These are phyloP conservation scores for Sinocyclocheilus anshuiensis DNA, from an alignment of 2,113 vertebrate species.

Conservation along the genomic window DNA sequence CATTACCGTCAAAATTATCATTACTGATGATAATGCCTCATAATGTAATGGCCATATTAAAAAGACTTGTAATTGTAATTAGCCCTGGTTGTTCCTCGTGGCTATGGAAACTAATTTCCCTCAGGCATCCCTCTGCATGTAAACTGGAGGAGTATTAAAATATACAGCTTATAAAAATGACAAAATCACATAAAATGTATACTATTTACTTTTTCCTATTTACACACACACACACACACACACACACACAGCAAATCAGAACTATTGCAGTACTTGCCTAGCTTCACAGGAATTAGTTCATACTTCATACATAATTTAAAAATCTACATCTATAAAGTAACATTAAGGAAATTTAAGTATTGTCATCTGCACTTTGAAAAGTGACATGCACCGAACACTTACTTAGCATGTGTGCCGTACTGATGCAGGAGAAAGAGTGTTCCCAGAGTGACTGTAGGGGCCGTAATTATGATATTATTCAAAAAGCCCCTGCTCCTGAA, in stretches of 20 bases:
- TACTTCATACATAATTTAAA: no score
- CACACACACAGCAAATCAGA: no score
- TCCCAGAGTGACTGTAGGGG: constrained; percentile 27
- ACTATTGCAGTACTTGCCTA: no score
- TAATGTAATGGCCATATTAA: constrained; percentile 10
- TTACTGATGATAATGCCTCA: neutral
- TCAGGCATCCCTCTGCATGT: constrained; percentile 4
- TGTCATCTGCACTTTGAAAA: neutral
- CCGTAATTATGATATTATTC: constrained; percentile 52
- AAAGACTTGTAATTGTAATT: constrained; percentile 29
- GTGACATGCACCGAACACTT: neutral
- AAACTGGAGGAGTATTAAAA: constrained; percentile 16
- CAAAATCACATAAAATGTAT: no score
- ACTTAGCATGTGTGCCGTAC: neutral
- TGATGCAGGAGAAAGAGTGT: constrained; percentile 26
- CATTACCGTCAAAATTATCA: neutral
- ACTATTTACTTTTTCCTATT: no score
- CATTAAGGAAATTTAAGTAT: neutral
- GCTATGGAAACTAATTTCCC: constrained; percentile 43
- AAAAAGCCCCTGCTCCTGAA: constrained; percentile 10
- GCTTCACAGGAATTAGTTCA: no score
- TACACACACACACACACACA: no score
- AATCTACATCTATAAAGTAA: neutral
- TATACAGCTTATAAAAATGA: neutral
- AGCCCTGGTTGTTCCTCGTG: constrained; percentile 30